These are phyloP conservation scores for Cerastis rubricosa DNA, from an alignment of 2,888 invertebrate species.

Conservation along the genomic window DNA sequence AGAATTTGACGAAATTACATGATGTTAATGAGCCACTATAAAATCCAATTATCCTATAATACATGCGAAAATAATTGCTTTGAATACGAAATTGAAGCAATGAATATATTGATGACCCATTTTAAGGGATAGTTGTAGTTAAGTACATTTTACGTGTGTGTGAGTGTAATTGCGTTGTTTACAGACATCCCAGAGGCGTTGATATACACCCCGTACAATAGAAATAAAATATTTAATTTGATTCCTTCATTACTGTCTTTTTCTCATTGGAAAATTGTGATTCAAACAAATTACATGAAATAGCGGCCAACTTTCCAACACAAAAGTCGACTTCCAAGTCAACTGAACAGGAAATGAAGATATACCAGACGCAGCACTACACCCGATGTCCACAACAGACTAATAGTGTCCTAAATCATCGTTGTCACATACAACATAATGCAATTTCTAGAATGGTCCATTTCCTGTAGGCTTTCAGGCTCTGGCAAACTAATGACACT, in stretches of 20 bases:
- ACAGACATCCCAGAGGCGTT: neutral
- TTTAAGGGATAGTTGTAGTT: neutral
- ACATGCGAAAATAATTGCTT: constrained; percentile 18
- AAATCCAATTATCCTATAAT: constrained; percentile 42
- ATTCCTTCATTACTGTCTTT: neutral
- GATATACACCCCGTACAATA: neutral
- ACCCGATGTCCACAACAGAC: neutral
- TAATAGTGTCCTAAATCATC: constrained; percentile 30
- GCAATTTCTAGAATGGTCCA: constrained; percentile 54
- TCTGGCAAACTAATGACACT: constrained; percentile 55
- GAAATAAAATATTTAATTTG: neutral
- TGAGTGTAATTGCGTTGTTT: neutral
- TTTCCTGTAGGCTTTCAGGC: constrained; percentile 53
- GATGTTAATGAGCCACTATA: constrained; percentile 25
- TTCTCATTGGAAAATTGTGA: no score
- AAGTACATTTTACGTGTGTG: neutral
- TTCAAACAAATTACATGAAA: neutral
- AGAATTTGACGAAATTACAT: constrained; percentile 1
- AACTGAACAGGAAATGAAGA: neutral
- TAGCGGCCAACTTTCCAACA: neutral
- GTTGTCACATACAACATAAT: constrained; percentile 49
- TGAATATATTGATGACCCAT: constrained; percentile 11
- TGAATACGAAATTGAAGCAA: constrained; percentile 27
- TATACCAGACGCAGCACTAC: constrained; percentile 1
- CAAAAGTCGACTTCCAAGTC: neutral